Evolutionary conservation across 2,888 invertebrate genomes (phyloP).

Genomic region (Copidosoma aretas): DNA sequence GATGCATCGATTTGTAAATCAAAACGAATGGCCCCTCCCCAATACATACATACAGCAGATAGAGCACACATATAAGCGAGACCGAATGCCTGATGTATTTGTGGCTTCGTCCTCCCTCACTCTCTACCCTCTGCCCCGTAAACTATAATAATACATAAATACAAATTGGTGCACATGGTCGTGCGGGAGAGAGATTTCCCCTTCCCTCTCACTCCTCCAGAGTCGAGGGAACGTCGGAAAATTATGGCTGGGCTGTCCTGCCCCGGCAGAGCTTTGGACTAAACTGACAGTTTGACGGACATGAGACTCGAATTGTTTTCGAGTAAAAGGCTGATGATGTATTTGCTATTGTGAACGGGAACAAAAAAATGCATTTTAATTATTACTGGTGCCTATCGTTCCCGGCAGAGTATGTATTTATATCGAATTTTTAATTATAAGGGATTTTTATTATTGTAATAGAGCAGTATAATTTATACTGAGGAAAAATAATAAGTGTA

Average conservation of each 20-base stretch:
- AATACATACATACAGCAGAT: neutral
- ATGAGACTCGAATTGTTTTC: neutral
- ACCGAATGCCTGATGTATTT: neutral
- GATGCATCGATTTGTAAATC: constrained; percentile 2
- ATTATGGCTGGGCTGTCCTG: neutral
- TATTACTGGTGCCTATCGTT: no score
- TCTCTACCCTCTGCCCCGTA: neutral
- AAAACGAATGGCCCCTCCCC: neutral
- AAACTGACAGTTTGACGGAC: neutral
- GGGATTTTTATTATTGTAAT: no score
- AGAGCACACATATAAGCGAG: neutral
- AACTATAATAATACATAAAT: neutral
- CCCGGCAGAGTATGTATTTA: no score
- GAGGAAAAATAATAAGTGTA: no score
- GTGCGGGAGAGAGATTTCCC: neutral
- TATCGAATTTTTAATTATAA: no score
- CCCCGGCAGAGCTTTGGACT: neutral
- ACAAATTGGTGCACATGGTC: neutral
- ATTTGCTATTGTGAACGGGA: neutral
- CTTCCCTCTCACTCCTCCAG: no score
- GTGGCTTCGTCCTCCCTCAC: neutral
- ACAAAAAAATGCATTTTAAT: neutral
- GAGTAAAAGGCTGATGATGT: neutral
- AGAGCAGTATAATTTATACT: no score
- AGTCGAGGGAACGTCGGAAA: neutral